Percentiles rank a stretch among this genome's conserved stretches.
Evolutionary conservation across 2,797 vertebrate genomes (phyloP).

Genomic region (Hyperoplus lanceolatus): DNA sequence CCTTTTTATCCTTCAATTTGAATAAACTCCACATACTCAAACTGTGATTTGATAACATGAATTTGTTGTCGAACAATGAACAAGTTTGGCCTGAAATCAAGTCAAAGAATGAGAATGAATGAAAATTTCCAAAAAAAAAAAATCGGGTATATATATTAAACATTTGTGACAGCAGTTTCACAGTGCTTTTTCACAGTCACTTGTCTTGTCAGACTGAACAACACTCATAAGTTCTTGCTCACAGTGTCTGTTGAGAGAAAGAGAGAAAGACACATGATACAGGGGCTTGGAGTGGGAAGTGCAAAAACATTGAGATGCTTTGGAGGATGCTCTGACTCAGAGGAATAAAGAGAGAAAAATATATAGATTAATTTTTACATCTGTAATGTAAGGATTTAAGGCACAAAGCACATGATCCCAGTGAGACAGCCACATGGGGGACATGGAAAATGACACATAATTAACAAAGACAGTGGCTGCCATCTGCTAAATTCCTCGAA

Average conservation of each 20-base stretch:
- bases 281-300: not conserved
- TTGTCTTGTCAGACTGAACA: not conserved
- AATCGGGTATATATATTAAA: not conserved
- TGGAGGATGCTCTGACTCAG: not conserved
- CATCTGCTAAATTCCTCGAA: slow-evolving; percentile 47
- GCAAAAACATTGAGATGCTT: slow-evolving; percentile 18
- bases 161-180: not conserved
- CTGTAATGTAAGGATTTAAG: slow-evolving; percentile 20
- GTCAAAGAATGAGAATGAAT: not conserved
- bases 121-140: slow-evolving; percentile 8
- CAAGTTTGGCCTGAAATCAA: not conserved
- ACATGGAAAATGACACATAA: not conserved
- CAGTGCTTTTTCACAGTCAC: not conserved
- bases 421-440: not conserved
- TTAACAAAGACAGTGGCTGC: slow-evolving; percentile 33
- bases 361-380: slow-evolving; percentile 9
- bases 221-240: not conserved
- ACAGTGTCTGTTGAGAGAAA: not conserved
- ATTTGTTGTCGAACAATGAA: slow-evolving; percentile 16
- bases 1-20: slow-evolving; percentile 63
- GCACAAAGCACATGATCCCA: slow-evolving; percentile 35
- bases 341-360: slow-evolving; percentile 5
- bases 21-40: slow-evolving; percentile 70
- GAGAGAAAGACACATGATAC: not conserved
- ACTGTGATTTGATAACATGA: slow-evolving; percentile 6